phyloP scores from a whole-genome alignment of 2,888 invertebrate species.

The Andrena praecox region DNA sequence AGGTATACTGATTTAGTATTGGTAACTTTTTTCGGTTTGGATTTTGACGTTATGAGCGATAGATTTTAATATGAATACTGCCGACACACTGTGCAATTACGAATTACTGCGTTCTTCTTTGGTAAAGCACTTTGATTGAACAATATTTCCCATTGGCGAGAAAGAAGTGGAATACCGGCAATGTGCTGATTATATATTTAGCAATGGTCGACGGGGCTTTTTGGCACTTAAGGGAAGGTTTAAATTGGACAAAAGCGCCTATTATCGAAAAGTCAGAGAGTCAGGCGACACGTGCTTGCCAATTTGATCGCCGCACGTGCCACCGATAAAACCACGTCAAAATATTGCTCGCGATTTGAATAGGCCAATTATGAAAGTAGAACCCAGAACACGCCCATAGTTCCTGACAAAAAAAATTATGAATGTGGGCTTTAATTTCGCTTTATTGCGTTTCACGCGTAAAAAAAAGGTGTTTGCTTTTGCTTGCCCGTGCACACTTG shows the following conservation, averaged over 20 bases:
- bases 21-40: too few relatives aligned
- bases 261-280: slow-evolving; percentile 62
- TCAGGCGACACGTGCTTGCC: slow-evolving; percentile 74
- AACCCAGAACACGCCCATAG: slow-evolving; percentile 64
- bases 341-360: slow-evolving; percentile 80
- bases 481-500: background rate
- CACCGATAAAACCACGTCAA: slow-evolving; percentile 82
- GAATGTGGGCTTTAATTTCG: slow-evolving; percentile 39
- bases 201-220: slow-evolving; percentile 39
- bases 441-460: background rate
- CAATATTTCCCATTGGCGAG: slow-evolving; percentile 12
- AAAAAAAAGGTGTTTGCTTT: background rate
- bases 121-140: slow-evolving; percentile 32
- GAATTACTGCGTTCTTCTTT: background rate
- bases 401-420: slow-evolving; percentile 25
- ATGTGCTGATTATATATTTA: slow-evolving; percentile 61
- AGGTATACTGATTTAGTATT: too few relatives aligned
- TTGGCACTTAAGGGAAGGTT: slow-evolving; percentile 58
- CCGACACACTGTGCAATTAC: slow-evolving; percentile 15
- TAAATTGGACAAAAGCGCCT: slow-evolving; percentile 67
- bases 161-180: slow-evolving; percentile 39
- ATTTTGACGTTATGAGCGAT: too few relatives aligned
- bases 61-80: background rate
- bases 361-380: slow-evolving; percentile 79
- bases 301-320: slow-evolving; percentile 80